Evolutionary conservation across 2,888 invertebrate genomes (phyloP).

Genomic region (Orthosia cruda): DNA sequence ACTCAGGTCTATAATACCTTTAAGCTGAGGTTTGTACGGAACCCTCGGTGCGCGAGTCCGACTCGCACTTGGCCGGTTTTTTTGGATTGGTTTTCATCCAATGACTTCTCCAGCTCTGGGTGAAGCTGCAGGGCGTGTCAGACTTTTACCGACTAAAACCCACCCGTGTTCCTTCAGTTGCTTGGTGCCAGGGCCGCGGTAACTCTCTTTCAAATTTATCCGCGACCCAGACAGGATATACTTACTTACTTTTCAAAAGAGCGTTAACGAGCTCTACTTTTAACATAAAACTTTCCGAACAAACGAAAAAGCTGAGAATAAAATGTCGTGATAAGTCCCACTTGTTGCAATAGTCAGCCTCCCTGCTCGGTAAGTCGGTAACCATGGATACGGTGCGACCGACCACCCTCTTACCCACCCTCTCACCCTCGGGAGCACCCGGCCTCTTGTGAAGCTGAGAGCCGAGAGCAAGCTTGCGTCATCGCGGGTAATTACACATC

Average conservation of each 20-base stretch:
- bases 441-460: slow-evolving; percentile 82
- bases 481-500: slow-evolving; percentile 88
- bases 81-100: too few species aligned
- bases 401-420: slow-evolving; percentile 62
- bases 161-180: too few species aligned
- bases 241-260: background rate
- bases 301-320: slow-evolving; percentile 60
- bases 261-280: slow-evolving; percentile 10
- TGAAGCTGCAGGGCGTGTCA: too few species aligned
- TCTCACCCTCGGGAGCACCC: slow-evolving; percentile 51
- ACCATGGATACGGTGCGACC: slow-evolving; percentile 81
- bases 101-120: too few species aligned
- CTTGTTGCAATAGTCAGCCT: slow-evolving; percentile 86
- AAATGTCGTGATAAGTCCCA: slow-evolving; percentile 71
- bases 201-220: too few species aligned
- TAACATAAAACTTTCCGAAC: slow-evolving; percentile 27
- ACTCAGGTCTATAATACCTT: too few species aligned
- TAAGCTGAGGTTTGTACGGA: too few species aligned
- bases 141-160: too few species aligned
- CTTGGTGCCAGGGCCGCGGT: too few species aligned
- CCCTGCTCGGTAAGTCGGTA: slow-evolving; percentile 69
- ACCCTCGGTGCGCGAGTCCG: too few species aligned
- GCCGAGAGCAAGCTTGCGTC: slow-evolving; percentile 80
- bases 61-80: too few species aligned
- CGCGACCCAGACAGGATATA: too few species aligned